Evolutionary conservation across 1,140 invertebrate genomes (phyloP), one percentile per base, ranked within the genome.

Genomic region (Halyomorpha halys): DNA sequence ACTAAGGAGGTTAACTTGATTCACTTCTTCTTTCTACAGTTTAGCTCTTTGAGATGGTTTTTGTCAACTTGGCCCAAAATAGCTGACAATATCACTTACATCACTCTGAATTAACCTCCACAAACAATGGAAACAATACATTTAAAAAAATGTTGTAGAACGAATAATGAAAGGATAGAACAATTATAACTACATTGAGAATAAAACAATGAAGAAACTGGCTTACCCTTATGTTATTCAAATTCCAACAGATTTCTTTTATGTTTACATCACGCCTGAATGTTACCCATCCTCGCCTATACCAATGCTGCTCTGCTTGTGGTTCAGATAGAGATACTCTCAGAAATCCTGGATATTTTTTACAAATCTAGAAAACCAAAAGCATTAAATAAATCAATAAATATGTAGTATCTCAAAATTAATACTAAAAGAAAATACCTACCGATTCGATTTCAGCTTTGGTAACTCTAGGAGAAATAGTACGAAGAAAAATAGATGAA

Each of bases 241-340:
- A 80, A 74, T 92, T 95, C 95, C 95, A 99, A 75, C 97, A 99
- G 65, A 99, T 98, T 75, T 99, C 95, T 75, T 98, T 98, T 66
- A 99, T 98, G 74, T 98, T 98, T 9, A 98, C 95, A 72, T 94
- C 87, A 45, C 93, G 79, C 69, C 94, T 88, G 76, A 98, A 99
- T 0, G 97, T 98, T 5, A 98, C 94, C 97, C 97, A 99, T 49
- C 94, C 97, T 59, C 95, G 82, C 25, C 97, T 83, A 74, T 94
- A 90, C 86, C 96, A 99, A 45, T 93, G 82, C 51, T 94, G 82
- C 72, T 99, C 96, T 0, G 93, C 89, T 70, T 96, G 83, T 1
- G 97, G 97, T 78, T 99, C 97, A 0, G 97, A 94, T 59, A 99
- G 83, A 0, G 94, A 94, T 9, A 98, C 91, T 54, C 97, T 81